phyloP scores from a whole-genome alignment of 2,888 invertebrate species.

The Hypolimnas misippus region DNA sequence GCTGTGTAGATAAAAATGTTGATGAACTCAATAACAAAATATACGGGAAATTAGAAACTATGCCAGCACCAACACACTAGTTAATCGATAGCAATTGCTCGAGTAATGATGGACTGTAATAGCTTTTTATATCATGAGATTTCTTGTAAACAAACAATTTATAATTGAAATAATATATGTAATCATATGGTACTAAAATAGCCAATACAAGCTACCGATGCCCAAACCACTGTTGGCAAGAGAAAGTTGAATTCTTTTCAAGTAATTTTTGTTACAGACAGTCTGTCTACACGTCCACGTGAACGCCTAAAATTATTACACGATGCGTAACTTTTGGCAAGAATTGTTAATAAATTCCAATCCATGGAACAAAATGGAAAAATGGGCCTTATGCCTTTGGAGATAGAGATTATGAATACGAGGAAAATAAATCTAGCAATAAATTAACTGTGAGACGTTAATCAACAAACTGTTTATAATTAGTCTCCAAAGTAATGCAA shows the following conservation, averaged over 20 bases:
- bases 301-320: conserved; percentile 13
- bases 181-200: conserved; percentile 32
- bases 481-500: neutral
- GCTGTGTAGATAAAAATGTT: neutral
- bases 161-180: conserved; percentile 1
- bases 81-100: conserved; percentile 1
- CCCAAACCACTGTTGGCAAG: conserved; percentile 40
- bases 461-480: neutral
- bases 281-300: conserved; percentile 30
- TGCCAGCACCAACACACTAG: neutral
- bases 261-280: conserved; percentile 35
- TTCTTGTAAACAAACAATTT: conserved; percentile 2
- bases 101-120: neutral
- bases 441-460: neutral
- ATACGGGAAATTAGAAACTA: conserved; percentile 24
- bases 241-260: conserved; percentile 46
- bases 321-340: neutral
- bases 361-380: neutral
- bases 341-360: neutral
- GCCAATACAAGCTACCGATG: conserved; percentile 16
- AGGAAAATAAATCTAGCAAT: neutral
- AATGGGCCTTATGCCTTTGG: neutral
- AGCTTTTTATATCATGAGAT: neutral
- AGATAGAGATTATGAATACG: neutral
- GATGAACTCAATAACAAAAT: conserved; percentile 19